Conservation (phyloP, 2,113 vertebrate species). For the Polypterus bichir region DNA sequence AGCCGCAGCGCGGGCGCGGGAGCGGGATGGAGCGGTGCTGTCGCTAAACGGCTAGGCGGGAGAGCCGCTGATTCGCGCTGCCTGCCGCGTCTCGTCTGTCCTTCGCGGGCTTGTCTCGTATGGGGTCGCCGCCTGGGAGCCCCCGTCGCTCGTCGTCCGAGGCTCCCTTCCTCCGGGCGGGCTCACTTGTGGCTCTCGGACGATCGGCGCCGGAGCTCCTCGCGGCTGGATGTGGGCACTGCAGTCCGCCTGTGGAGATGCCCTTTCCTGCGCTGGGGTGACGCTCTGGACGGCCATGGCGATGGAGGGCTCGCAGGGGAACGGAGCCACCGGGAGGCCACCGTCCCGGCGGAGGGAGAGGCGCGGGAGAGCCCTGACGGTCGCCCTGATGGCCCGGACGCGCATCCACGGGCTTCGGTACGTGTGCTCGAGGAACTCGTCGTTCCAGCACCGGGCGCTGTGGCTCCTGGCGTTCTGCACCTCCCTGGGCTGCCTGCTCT, state of each 20-base stretch:
- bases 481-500: conserved; percentile 76
- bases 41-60: too few species aligned
- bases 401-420: conserved; percentile 78
- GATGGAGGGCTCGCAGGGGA: conserved; percentile 43
- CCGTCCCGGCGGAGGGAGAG: conserved; percentile 15
- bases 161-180: too few species aligned
- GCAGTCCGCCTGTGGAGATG: conserved; percentile 54
- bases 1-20: too few species aligned
- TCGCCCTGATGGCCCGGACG: conserved; percentile 53
- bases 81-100: too few species aligned
- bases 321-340: conserved; percentile 26
- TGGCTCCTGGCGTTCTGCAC: conserved; percentile 84
- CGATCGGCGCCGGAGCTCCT: conserved; percentile 19
- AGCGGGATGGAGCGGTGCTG: too few species aligned
- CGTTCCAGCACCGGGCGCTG: conserved; percentile 64
- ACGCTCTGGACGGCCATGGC: conserved; percentile 54
- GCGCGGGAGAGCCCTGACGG: conserved; percentile 21
- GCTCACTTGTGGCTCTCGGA: too few species aligned
- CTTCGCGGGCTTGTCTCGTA: too few species aligned
- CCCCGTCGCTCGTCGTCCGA: too few species aligned
- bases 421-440: conserved; percentile 58
- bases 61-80: too few species aligned
- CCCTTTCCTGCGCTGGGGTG: conserved; percentile 43
- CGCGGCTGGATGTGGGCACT: conserved; percentile 55
- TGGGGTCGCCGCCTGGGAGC: too few species aligned